Evolutionary conservation across 2,888 invertebrate genomes (phyloP), one percentile per base, ranked within the genome.

Genomic region (Lycaena phlaeas): DNA sequence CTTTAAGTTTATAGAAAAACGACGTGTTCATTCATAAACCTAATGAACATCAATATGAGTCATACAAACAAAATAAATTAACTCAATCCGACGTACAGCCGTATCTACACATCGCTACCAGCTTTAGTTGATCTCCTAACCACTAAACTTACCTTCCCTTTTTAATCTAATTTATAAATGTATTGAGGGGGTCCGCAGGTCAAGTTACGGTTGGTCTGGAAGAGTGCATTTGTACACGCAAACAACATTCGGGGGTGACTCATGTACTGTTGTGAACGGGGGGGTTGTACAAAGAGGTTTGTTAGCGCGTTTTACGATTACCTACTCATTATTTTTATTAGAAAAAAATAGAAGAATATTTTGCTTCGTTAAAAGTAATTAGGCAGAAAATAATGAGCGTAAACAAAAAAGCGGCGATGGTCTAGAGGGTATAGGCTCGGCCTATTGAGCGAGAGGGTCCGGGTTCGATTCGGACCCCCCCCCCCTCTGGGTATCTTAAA

Each of bases 181-280:
- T 34, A 39, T 40, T 45, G 45, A 52, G 53, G 64, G 66, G 64
- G 50, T 48, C 48, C 41, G 42, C 36, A 46, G 68, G 44, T 65
- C 67, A 63, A 50, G 55, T 57, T 58, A 58, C 43, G 45, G 22
- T 57, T 62, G 68, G 31, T 25, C 37, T 34, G 12, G 41, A 44
- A 43, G 53, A 63, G 53, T 65, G 62, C 65, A 67, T 53, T 58
- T 45, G 43, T 53, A 56, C 72, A 73, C 72, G 72, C 72, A 62
- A 71, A 52, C 52, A 57, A 54, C 47, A 39, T 43, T 48, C 49
- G 34, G 48, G 49, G 51, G 60, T 71, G 70, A 69, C 48, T 71
- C 71, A 71, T 52, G 38, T 51, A 45, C 48, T 46, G 45, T 46
- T 42, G 45, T 46, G 40, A 48, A 53, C 53, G 43, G 44, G 50